Conservation (phyloP, 2,113 vertebrate species). For the Oryzias celebensis region DNA sequence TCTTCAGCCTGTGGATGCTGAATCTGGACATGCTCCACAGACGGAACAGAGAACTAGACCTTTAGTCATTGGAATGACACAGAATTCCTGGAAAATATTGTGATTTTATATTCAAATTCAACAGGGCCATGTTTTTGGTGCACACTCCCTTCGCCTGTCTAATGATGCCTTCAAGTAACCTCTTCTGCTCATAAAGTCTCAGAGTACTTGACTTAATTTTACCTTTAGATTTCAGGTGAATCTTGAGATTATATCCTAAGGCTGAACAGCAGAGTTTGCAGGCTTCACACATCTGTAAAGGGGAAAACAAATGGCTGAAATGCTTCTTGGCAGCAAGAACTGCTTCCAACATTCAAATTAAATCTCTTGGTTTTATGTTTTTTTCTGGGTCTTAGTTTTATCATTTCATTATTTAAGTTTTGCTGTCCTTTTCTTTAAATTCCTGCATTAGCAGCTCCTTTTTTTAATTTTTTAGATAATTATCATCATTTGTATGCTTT, state of each 20-base stretch:
- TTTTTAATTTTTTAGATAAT: no score
- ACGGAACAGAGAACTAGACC: constrained; percentile 25
- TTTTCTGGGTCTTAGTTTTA: no score
- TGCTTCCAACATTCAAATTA: no score
- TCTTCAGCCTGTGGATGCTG: constrained; percentile 35
- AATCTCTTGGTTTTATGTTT: no score
- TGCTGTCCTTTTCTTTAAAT: no score
- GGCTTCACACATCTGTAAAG: no score
- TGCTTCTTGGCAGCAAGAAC: no score
- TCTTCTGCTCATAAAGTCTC: constrained; percentile 12
- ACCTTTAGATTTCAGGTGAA: constrained; percentile 12
- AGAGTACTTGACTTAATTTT: neutral
- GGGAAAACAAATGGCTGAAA: no score
- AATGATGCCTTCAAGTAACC: constrained; percentile 27
- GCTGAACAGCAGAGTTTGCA: no score
- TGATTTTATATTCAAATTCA: constrained; percentile 12
- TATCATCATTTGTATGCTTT: no score
- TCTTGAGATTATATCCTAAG: neutral
- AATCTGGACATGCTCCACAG: constrained; percentile 29
- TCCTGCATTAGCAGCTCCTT: no score
- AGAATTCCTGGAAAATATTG: constrained; percentile 20
- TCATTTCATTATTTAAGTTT: no score
- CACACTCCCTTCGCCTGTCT: neutral
- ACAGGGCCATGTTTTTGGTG: neutral
- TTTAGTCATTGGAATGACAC: constrained; percentile 40